A percentile compares a stretch with the other conserved stretches of the same genome.
Conservation (phyloP, 2,113 vertebrate species). For the Piliocolobus tephrosceles region DNA sequence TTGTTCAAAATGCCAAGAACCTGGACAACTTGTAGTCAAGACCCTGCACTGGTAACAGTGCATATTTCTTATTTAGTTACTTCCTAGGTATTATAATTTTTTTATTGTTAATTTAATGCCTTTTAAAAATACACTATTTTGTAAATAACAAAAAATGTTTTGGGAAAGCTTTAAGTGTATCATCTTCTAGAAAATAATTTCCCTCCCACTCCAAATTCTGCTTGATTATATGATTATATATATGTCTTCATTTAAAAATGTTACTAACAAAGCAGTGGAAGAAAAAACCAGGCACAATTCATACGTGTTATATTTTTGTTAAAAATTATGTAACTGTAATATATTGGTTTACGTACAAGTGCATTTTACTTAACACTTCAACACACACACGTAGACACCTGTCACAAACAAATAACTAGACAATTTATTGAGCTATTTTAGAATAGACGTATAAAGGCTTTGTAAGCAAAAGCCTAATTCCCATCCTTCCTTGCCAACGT, state of each 20-base stretch:
- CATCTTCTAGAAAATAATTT: not conserved
- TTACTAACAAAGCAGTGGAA: not conserved
- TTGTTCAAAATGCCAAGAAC: no score
- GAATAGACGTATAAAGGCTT: not conserved
- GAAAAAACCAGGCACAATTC: not conserved
- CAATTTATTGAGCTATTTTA: not conserved
- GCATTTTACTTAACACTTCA: not conserved
- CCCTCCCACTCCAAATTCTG: not conserved
- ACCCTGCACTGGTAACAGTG: not conserved
- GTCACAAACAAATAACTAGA: not conserved
- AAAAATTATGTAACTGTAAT: not conserved
- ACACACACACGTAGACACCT: not conserved
- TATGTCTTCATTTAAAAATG: not conserved
- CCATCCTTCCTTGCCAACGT: not conserved
- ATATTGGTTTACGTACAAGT: not conserved
- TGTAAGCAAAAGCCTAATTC: constrained; percentile 5
- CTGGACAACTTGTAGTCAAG: no score
- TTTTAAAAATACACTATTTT: not conserved
- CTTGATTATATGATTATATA: not conserved
- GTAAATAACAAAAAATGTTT: not conserved
- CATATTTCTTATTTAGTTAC: constrained; percentile 4
- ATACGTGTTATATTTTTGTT: not conserved
- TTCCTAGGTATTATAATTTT: not conserved
- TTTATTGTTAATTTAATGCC: not conserved
- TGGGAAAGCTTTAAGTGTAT: not conserved